Conservation (phyloP, 2,888 invertebrate species). For the Lordiphosa fenestrarum region DNA sequence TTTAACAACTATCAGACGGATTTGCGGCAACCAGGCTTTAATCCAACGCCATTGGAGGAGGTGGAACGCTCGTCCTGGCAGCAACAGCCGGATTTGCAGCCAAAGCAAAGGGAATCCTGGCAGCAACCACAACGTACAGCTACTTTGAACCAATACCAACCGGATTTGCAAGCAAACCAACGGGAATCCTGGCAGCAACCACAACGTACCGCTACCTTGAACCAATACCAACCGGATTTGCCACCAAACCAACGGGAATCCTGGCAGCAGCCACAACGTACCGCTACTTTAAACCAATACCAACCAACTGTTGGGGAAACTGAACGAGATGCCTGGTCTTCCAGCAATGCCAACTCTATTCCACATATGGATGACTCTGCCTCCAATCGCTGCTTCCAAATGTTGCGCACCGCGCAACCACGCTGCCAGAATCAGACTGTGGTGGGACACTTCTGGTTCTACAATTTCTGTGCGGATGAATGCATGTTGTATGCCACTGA, state of each 20-base stretch:
- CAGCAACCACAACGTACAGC: conserved; percentile 57
- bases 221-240: too few species aligned
- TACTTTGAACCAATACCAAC: too few species aligned
- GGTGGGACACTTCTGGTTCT: conserved; percentile 80
- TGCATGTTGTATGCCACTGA: conserved; percentile 72
- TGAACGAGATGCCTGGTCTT: conserved; percentile 8
- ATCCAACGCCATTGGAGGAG: conserved; percentile 29
- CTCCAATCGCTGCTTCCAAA: conserved; percentile 55
- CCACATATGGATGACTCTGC: conserved; percentile 82
- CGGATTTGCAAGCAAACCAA: too few species aligned
- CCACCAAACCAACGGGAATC: too few species aligned
- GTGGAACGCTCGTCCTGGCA: conserved; percentile 85
- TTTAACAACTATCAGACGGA: conserved; percentile 4
- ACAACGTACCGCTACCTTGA: too few species aligned
- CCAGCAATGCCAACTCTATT: conserved; percentile 22
- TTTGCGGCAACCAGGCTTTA: conserved; percentile 13
- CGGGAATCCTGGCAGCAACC: too few species aligned
- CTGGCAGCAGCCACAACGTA: conserved; percentile 74
- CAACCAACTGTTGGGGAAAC: not conserved
- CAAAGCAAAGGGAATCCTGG: conserved; percentile 80
- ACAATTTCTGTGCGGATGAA: conserved; percentile 69
- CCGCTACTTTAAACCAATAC: not conserved
- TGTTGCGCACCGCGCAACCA: conserved; percentile 44
- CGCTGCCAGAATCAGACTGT: conserved; percentile 47
- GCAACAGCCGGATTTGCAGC: conserved; percentile 53